Evolutionary conservation across 2,797 vertebrate genomes (phyloP), one percentile per base, ranked within the genome.

Genomic region (Anguilla megastoma): DNA sequence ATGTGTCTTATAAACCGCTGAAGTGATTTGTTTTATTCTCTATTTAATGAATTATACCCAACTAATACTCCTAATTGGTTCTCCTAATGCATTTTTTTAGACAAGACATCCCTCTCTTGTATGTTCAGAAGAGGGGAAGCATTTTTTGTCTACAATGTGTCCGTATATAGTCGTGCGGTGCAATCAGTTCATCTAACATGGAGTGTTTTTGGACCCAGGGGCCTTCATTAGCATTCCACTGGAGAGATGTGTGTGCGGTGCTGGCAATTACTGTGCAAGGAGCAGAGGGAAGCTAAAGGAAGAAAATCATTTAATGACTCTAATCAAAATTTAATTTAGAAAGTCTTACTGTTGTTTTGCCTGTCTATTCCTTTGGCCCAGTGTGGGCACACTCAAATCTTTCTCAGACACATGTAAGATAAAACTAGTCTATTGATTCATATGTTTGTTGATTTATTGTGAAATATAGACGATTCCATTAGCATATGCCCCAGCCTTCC

Each of bases 31-130:
- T 94, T 94, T 92, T 90, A 92, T 92, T 94, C 93, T 92, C 94
- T 89, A 90, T 91, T 90, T 93, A 94, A 93, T 94, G 91, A 94
- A 95, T 94, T 92, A 94, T 86, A 85, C 90, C 93, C 91, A 90
- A 89, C 89, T 94, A 94, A 95, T 95, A 93, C 94, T 93, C 92
- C 92, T 94, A 94, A 95, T 96, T 95, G 94, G 90, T 93, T 94
- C 89, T 91, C 89, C 90, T 94, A 94, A 94, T 94, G 92, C 90
- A 90, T 16, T 18, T 50, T 54, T 87, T 90, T 91, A 89, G 88
- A 90, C 91, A 74, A 90, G 90, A 86, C 86, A 90, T 89, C 54
- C 91, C 88, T 87, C 89, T 52, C 79, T 91, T 91, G 88, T 92
- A 88, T 86, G 88, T 83, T 93, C 91, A 76, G 79, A 86, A 87